Percentiles rank a stretch among this genome's conserved stretches.
phyloP scores from a whole-genome alignment of 2,797 vertebrate species.

The Galaxias olidus region DNA sequence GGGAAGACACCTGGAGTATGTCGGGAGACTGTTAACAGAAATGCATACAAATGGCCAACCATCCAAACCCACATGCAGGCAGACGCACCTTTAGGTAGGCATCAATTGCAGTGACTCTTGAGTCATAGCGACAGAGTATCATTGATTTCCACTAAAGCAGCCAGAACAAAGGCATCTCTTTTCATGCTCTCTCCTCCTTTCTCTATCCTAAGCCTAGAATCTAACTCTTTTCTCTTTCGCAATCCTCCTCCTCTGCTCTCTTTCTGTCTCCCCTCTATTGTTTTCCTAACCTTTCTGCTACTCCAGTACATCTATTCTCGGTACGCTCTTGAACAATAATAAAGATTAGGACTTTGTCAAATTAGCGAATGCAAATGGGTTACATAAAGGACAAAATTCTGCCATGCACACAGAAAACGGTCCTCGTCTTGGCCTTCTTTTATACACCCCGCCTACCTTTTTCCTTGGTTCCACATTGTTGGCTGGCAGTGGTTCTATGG shows the following conservation, averaged over 20 bases:
- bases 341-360: too few relatives aligned
- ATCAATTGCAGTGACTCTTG: background rate
- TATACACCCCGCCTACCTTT: too few relatives aligned
- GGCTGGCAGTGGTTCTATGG: too few relatives aligned
- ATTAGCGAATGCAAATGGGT: too few relatives aligned
- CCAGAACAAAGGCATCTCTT: constrained; percentile 10
- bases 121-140: constrained; percentile 2
- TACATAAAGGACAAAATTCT: too few relatives aligned
- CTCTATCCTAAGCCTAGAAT: too few relatives aligned
- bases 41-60: background rate
- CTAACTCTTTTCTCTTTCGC: background rate
- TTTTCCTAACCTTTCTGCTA: background rate
- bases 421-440: too few relatives aligned
- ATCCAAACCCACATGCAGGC: constrained; percentile 1
- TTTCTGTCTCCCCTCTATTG: constrained; percentile 9
- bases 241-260: constrained; percentile 5
- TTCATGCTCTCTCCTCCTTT: background rate
- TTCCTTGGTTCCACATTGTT: too few relatives aligned
- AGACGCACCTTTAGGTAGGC: background rate
- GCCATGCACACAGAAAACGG: too few relatives aligned
- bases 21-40: background rate
- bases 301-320: too few relatives aligned
- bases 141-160: constrained; percentile 6
- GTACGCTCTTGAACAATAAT: too few relatives aligned
- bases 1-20: background rate